A percentile compares a stretch with the other conserved stretches of the same genome.
Conservation (phyloP, 2,888 invertebrate species). For the Galerucella pusilla region DNA sequence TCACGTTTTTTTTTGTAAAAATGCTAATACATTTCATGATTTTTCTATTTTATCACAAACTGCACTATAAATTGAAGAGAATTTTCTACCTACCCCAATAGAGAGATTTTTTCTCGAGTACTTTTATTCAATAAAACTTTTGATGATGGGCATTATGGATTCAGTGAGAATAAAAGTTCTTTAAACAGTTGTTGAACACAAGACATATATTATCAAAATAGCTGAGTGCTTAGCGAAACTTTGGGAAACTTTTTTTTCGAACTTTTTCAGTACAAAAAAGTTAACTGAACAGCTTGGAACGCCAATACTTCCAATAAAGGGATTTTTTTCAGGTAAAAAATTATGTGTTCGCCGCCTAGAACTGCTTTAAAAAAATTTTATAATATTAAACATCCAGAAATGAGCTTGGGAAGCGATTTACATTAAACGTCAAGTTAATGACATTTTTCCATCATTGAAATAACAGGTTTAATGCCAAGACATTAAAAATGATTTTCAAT, state of each 20-base stretch:
- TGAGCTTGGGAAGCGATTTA: too few species aligned
- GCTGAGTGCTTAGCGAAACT: conserved; percentile 23
- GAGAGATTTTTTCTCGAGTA: background rate
- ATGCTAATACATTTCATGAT: too few species aligned
- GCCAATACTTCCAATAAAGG: conserved; percentile 9
- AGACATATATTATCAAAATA: conserved; percentile 36
- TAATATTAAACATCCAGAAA: too few species aligned
- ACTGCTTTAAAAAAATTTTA: too few species aligned
- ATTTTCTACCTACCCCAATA: too few species aligned
- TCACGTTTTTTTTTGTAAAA: too few species aligned
- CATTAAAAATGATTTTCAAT: too few species aligned
- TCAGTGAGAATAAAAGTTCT: conserved; percentile 34
- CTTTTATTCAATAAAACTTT: conserved; percentile 33
- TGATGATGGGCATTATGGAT: conserved; percentile 16
- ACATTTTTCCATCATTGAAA: too few species aligned
- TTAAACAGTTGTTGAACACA: conserved; percentile 27
- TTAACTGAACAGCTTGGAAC: conserved; percentile 4
- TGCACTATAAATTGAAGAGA: too few species aligned
- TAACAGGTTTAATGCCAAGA: too few species aligned
- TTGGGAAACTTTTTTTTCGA: conserved; percentile 17
- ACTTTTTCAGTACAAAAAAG: conserved; percentile 11
- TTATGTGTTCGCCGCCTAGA: background rate
- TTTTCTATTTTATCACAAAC: too few species aligned
- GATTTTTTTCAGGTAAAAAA: conserved; percentile 5
- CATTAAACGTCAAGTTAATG: too few species aligned